Evolutionary conservation across 2,888 invertebrate genomes (phyloP), one percentile per base, ranked within the genome.

Genomic region (Dexiosoma caninum): DNA sequence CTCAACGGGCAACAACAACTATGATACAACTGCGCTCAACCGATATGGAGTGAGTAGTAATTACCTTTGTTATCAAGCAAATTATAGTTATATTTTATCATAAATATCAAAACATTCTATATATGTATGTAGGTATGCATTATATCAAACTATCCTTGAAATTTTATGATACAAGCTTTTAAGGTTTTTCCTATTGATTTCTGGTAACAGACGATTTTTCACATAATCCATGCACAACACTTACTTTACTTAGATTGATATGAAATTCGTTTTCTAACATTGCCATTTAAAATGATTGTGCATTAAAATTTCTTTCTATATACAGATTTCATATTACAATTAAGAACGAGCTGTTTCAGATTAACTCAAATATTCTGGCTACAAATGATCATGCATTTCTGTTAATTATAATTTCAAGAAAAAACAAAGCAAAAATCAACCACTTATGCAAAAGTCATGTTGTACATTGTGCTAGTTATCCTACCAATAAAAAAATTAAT

Each of bases 1-100:
- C 82, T 72, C 86, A 62, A 23, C 55, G 7, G 85, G 85, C 84
- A 88, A 84, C 83, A 87, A 86, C 85, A 88, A 85, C 83, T 87
- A 90, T 90, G 90, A 90, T 88, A 85, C 89, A 88, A 85, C 86
- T 87, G 82, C 89, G 83, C 85, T 86, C 85, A 86, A 87, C 88
- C 88, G 90, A 89, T 89, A 88, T 88, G 90, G 90, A 89, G 90
- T 90, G 86, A 90, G 90, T 90, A 87, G 32, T 77, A 74, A 53
- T 44, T 32, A n/a, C 7, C 44, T 40, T 27, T 44, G 2, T 40
- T n/a, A n/a, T n/a, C 70, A 53, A 30, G 2, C 12, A 10, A 19
- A 51, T 16, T 46, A 3, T 27, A 27, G 3, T 35, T 51, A 46
- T n/a, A 49, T 5, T 10, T 40, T 49, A 16, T 70, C 21, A 3